Evolutionary conservation across 35 echinoderm and acorn worm species (phyloP).

Genomic region (Ophioderma brevispina): DNA sequence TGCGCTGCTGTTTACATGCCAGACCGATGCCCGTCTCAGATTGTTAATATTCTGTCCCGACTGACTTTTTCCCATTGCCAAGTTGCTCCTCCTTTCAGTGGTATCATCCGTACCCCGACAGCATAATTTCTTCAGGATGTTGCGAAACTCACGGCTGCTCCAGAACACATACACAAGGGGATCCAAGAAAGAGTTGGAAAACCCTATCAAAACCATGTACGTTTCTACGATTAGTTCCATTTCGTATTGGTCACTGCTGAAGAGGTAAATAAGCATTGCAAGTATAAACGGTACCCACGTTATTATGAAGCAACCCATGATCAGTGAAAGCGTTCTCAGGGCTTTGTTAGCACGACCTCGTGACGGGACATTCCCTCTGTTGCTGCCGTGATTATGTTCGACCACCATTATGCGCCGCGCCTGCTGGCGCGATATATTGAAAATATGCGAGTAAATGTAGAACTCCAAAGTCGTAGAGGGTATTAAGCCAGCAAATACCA

Average conservation of each 20-base stretch:
- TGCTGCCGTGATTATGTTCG: not conserved
- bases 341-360: slow-evolving; percentile 31
- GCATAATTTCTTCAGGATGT: slow-evolving; percentile 20
- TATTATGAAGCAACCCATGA: slow-evolving; percentile 65
- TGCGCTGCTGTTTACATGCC: no score
- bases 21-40: no score
- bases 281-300: slow-evolving; percentile 71
- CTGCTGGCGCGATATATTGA: slow-evolving; percentile 42
- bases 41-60: no score
- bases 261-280: not conserved
- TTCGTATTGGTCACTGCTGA: not conserved
- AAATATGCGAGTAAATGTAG: slow-evolving; percentile 56
- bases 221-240: slow-evolving; percentile 21
- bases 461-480: slow-evolving; percentile 24
- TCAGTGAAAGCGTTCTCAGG: slow-evolving; percentile 41
- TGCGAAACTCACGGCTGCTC: slow-evolving; percentile 48
- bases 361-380: not conserved
- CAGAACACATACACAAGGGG: slow-evolving; percentile 66
- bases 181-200: slow-evolving; percentile 64
- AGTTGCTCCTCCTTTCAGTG: no score
- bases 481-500: slow-evolving; percentile 22
- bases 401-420: slow-evolving; percentile 39
- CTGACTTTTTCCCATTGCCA: no score
- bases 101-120: not conserved
- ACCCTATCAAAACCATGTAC: slow-evolving; percentile 41